These are phyloP conservation scores for Phengaris alcon DNA, from an alignment of 2,888 invertebrate species.

Conservation along the genomic window DNA sequence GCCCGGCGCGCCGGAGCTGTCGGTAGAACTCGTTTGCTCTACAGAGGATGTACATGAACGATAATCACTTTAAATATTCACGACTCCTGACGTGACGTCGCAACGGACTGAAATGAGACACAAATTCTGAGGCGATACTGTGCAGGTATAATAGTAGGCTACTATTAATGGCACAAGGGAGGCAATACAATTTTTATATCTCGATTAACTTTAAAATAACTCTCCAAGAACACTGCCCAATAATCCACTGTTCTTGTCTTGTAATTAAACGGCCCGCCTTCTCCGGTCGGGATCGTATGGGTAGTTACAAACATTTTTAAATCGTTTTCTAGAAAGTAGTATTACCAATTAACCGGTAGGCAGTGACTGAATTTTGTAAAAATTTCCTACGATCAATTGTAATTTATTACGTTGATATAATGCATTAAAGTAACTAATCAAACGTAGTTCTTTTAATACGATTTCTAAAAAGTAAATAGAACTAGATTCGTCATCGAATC, in stretches of 20 bases:
- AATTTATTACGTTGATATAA: slow-evolving; percentile 61
- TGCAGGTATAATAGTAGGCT: slow-evolving; percentile 65
- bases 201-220: slow-evolving; percentile 48
- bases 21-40: slow-evolving; percentile 49
- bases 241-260: slow-evolving; percentile 50
- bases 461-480: slow-evolving; percentile 59
- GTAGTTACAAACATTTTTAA: slow-evolving; percentile 63
- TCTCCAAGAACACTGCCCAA: slow-evolving; percentile 65
- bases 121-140: slow-evolving; percentile 39
- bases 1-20: slow-evolving; percentile 34
- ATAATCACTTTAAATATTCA: slow-evolving; percentile 44
- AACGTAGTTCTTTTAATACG: slow-evolving; percentile 55
- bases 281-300: slow-evolving; percentile 52
- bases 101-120: slow-evolving; percentile 59
- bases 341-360: slow-evolving; percentile 71
- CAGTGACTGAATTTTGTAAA: slow-evolving; percentile 77
- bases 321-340: slow-evolving; percentile 71
- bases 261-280: slow-evolving; percentile 52
- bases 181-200: slow-evolving; percentile 53
- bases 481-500: slow-evolving; percentile 48
- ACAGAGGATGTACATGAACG: slow-evolving; percentile 46
- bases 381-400: slow-evolving; percentile 66
- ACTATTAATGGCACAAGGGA: slow-evolving; percentile 75
- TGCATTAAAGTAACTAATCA: slow-evolving; percentile 55
- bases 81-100: slow-evolving; percentile 51